Base-by-base conservation (phyloP, 2,888 invertebrate genomes). In the Drosophila birchii region DNA sequence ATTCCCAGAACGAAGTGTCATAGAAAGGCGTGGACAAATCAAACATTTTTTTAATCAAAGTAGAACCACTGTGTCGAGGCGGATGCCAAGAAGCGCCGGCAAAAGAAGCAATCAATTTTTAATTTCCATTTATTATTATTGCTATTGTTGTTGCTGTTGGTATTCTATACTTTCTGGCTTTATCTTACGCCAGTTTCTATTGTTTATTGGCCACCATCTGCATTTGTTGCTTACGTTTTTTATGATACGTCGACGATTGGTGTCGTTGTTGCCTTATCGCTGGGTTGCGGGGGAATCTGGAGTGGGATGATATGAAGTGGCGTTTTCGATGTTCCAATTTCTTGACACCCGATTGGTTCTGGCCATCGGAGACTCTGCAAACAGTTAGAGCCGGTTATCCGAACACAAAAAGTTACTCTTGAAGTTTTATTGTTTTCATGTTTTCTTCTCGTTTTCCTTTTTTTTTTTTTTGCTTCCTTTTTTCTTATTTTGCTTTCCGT, bases 71-170 rank as follows among this genome's bases (percentile, higher is more conserved):
- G 82, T 84, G 53, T 60, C 11, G 55, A 49, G 67, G 44, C 80
- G 74, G 67, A 67, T 77, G 83, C 58, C 83, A 67, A 44, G 49
- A 55, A 63, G 84, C 86, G 82, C 78, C 86, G 69, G 79, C 55
- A 68, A 75, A 74, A 70, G 79, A 83, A 81, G 84, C 85, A 84
- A 84, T 87, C 82, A 84, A 84, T 85, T 76, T 66, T 75, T 76
- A 80, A 78, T 79, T 78, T 80, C 68, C 63, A 67, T 78, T 64
- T 75, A 79, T 72, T 63, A 58, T 76, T 63, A 58, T 76, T 81
- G 63, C 74, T 69, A 68, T 45, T 59, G 41, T 53, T 55, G 49
- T 57, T 43, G 41, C 54, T 53, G 45, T 55, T 64, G 39, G 34
- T 45, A 14, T 26, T 55, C 43, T 41, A 23, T 20, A 20, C 44